Conservation (phyloP, 1,140 invertebrate species). For the Schlechtendalia chinensis region DNA sequence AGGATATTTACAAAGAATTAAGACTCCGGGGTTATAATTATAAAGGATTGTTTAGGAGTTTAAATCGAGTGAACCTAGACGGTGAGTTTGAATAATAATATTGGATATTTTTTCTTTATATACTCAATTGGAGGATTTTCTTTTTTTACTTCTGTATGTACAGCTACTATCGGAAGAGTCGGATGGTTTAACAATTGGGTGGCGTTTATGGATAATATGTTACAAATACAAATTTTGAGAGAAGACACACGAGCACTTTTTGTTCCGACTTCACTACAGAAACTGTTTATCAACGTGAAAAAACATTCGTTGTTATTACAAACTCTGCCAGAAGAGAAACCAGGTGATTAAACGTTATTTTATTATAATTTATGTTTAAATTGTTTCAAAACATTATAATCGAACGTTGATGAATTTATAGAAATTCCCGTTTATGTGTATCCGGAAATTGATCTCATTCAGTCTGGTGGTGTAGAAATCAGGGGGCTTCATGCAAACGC, state of each 20-base stretch:
- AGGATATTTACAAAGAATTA: constrained; percentile 91
- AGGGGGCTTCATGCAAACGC: constrained; percentile 76
- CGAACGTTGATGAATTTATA: constrained; percentile 13
- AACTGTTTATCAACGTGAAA: constrained; percentile 73
- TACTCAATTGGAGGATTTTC: not conserved
- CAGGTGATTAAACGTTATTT: constrained; percentile 47
- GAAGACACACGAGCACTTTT: constrained; percentile 72
- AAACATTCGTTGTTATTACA: constrained; percentile 60
- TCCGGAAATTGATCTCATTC: constrained; percentile 56
- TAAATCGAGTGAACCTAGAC: constrained; percentile 60
- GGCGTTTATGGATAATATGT: constrained; percentile 87
- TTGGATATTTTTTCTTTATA: not conserved
- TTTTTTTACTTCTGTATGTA: not conserved
- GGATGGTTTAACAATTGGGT: constrained; percentile 84
- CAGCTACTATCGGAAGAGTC: constrained; percentile 60
- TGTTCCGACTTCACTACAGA: constrained; percentile 81
- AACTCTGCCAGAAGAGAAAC: constrained; percentile 52
- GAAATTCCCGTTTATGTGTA: constrained; percentile 53
- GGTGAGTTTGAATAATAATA: constrained; percentile 52
- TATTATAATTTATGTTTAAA: not conserved
- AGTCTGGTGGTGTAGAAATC: constrained; percentile 80
- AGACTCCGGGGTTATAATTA: constrained; percentile 90
- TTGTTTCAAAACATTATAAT: not conserved
- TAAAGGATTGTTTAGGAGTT: constrained; percentile 70
- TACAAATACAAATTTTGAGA: constrained; percentile 80